Evolutionary conservation across 2,888 invertebrate genomes (phyloP).

Genomic region (Penaeus monodon): DNA sequence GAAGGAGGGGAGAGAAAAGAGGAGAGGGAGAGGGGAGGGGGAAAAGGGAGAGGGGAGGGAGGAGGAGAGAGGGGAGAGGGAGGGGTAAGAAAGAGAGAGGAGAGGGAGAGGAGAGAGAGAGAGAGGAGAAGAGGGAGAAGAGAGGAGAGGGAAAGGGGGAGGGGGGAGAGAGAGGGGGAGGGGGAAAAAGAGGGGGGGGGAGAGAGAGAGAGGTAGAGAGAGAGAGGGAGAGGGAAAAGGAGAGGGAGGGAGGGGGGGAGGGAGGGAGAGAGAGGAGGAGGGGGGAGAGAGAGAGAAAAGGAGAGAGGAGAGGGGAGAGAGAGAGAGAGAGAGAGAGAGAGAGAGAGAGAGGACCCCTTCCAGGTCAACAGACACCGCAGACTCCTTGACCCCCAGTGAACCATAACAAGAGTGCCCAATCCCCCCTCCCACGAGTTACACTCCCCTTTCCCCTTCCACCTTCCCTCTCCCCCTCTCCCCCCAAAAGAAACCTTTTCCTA

Average conservation of each 20-base stretch:
- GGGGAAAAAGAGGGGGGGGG: background rate
- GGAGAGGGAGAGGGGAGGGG: background rate
- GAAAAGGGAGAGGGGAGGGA: background rate
- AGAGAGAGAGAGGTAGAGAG: background rate
- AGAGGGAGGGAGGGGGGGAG: background rate
- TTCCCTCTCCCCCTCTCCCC: no score
- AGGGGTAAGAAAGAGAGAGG: background rate
- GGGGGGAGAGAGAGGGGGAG: background rate
- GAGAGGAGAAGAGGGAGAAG: background rate
- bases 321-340: background rate
- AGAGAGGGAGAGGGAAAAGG: no score
- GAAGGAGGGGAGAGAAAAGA: background rate
- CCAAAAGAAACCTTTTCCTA: no score
- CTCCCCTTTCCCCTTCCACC: no score
- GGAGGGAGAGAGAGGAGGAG: background rate
- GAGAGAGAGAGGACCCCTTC: background rate
- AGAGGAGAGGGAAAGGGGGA: background rate
- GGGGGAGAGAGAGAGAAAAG: background rate
- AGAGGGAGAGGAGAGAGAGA: background rate
- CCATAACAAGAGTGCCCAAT: no score
- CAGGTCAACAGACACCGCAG: no score
- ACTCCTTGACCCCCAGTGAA: no score
- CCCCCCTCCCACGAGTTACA: no score
- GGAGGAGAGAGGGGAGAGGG: background rate
- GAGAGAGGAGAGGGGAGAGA: background rate